These are phyloP conservation scores for Azorinus chamasolen DNA, from an alignment of 2,888 invertebrate genomes.

Conservation along the genomic window DNA sequence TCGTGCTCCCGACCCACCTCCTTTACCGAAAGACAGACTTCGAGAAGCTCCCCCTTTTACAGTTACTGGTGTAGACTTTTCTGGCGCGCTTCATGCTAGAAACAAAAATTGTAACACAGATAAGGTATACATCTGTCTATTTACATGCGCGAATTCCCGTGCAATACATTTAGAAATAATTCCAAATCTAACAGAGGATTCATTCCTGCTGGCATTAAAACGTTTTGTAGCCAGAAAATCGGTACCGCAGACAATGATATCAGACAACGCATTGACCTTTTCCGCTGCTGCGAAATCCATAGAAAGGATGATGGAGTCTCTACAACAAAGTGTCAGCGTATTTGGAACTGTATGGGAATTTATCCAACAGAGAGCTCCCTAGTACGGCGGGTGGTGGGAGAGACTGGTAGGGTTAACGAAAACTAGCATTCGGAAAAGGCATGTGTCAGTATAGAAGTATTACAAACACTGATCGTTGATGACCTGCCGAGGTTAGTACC, in stretches of 20 bases:
- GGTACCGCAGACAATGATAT: too few relatives aligned
- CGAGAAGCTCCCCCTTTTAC: constrained; percentile 34
- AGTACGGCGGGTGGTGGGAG: too few relatives aligned
- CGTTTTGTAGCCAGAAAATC: too few relatives aligned
- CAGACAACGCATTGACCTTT: too few relatives aligned
- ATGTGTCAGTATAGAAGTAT: constrained; percentile 26
- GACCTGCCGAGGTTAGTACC: too few relatives aligned
- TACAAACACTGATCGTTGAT: constrained; percentile 52
- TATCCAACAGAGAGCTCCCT: constrained; percentile 50
- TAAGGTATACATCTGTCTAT: constrained; percentile 52
- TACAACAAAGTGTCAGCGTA: constrained; percentile 13
- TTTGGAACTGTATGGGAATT: constrained; percentile 42
- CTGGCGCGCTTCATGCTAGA: constrained; percentile 28
- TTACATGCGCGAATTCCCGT: constrained; percentile 53
- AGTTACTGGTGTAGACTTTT: constrained; percentile 52
- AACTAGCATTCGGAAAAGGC: constrained; percentile 42
- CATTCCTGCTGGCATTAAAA: too few relatives aligned
- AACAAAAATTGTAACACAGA: neutral
- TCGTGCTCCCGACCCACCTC: too few relatives aligned
- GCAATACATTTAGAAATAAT: constrained; percentile 58
- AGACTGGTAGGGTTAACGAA: too few relatives aligned
- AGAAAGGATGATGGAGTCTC: neutral
- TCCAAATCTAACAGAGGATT: too few relatives aligned
- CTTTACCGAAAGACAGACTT: constrained; percentile 35
- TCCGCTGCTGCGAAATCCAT: too few relatives aligned